These are phyloP conservation scores for Heliconius eleuchia DNA, from an alignment of 1,140 invertebrate species.

Conservation along the genomic window DNA sequence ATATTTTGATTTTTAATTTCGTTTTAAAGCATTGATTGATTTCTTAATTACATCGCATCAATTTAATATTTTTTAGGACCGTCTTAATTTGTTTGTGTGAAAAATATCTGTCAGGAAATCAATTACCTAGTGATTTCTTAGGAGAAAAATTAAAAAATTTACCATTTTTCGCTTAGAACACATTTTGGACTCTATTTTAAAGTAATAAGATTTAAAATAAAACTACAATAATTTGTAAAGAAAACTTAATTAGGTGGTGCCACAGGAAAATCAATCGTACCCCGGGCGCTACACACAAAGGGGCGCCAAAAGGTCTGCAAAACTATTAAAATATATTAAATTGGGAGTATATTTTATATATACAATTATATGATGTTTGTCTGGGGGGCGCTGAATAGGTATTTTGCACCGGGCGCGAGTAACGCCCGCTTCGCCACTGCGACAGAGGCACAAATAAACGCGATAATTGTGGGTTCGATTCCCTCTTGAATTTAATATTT, in stretches of 20 bases:
- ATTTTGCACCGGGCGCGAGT: no score
- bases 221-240: not conserved
- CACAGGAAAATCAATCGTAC: not conserved
- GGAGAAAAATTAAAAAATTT: conserved; percentile 29
- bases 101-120: conserved; percentile 27
- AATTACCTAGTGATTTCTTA: conserved; percentile 23
- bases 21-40: conserved; percentile 14
- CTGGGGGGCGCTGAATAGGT: no score
- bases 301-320: no score
- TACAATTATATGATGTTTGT: no score
- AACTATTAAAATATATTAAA: no score
- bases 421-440: no score
- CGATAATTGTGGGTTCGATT: no score
- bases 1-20: conserved; percentile 23
- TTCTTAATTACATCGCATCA: conserved; percentile 10
- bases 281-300: no score
- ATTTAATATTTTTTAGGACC: conserved; percentile 14
- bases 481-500: no score
- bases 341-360: no score
- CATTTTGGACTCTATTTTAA: conserved; percentile 2
- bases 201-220: conserved; percentile 6
- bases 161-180: not conserved
- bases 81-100: conserved; percentile 12
- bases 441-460: no score
- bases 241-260: not conserved